Percentiles rank a stretch among this genome's conserved stretches.
phyloP scores from a whole-genome alignment of 1,140 invertebrate genomes.

The Gonatopus flavifemur region DNA sequence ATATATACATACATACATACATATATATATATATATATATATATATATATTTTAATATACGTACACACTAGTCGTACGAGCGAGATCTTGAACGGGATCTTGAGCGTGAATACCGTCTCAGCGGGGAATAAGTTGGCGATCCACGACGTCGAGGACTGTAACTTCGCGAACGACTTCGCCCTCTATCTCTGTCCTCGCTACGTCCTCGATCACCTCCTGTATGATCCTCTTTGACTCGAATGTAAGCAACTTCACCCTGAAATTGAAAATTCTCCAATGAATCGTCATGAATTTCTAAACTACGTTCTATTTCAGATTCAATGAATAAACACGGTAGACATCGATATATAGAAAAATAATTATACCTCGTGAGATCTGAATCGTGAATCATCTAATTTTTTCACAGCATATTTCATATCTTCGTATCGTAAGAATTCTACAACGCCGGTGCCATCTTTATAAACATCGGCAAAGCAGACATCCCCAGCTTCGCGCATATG shows the following conservation, averaged over 20 bases:
- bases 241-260: constrained; percentile 94
- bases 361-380: constrained; percentile 96
- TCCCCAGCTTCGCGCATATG: constrained; percentile 99
- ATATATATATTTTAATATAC: constrained; percentile 44
- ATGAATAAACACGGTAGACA: no score
- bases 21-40: no score
- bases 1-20: no score
- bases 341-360: no score
- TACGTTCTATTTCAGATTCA: no score
- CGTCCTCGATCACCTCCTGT: constrained; percentile 70
- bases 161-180: constrained; percentile 70
- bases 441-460: constrained; percentile 97
- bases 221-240: constrained; percentile 92
- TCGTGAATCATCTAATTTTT: constrained; percentile 95
- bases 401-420: constrained; percentile 99
- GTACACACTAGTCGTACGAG: constrained; percentile 59
- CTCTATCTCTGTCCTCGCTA: constrained; percentile 62
- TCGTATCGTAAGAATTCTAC: constrained; percentile 96
- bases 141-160: constrained; percentile 82
- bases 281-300: no score
- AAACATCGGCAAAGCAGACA: constrained; percentile 98
- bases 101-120: constrained; percentile 78
- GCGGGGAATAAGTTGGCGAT: constrained; percentile 82
- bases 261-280: no score
- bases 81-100: constrained; percentile 69